Percentiles rank a stretch among this genome's conserved stretches.
Evolutionary conservation across 2,113 vertebrate species (phyloP).

Genomic region (Pogona vitticeps): DNA sequence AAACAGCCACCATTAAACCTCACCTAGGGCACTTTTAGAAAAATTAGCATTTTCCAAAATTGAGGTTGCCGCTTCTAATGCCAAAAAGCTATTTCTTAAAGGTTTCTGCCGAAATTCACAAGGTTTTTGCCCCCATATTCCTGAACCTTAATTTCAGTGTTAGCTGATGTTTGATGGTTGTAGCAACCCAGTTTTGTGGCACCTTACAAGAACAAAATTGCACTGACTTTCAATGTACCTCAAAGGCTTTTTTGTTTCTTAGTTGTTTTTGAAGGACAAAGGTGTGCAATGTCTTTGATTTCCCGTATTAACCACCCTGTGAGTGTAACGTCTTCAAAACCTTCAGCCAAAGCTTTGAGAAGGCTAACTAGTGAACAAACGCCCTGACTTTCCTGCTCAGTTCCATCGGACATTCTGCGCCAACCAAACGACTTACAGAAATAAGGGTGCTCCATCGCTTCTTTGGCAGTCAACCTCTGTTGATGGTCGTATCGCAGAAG

Average conservation of each 20-base stretch:
- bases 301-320: not conserved
- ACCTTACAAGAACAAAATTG: not conserved
- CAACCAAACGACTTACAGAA: slow-evolving; percentile 85
- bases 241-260: not conserved
- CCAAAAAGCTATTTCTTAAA: not conserved
- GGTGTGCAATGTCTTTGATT: not conserved
- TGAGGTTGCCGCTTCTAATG: not conserved
- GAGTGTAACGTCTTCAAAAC: not conserved
- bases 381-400: not conserved
- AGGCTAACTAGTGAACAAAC: not conserved
- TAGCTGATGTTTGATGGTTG: not conserved
- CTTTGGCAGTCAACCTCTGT: slow-evolving; percentile 94
- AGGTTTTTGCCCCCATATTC: not conserved
- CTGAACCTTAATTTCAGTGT: not conserved
- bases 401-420: too few species aligned
- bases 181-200: not conserved
- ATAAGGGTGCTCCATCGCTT: slow-evolving; percentile 97
- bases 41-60: not conserved
- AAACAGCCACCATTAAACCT: not conserved
- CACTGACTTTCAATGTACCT: not conserved
- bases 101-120: not conserved
- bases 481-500: slow-evolving; percentile 99
- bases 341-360: not conserved
- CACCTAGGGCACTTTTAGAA: not conserved
- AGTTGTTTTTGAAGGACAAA: not conserved